Base-by-base conservation (phyloP, 2,888 invertebrate genomes). In the Xanthorhoe designata region DNA sequence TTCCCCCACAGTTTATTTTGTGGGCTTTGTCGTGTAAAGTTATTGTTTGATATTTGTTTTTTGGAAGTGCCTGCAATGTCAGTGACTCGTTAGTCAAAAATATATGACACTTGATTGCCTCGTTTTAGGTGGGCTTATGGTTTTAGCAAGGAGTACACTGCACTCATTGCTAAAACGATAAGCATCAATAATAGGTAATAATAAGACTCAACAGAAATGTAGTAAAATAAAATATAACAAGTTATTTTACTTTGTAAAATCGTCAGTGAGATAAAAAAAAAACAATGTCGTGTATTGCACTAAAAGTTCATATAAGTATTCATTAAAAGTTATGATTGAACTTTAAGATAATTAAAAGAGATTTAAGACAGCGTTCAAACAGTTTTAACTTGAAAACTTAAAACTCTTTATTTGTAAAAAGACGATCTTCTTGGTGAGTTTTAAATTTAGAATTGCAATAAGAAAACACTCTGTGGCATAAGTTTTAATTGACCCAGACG, bases 401-500 rank as follows among this genome's bases (percentile, higher is more conserved):
- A 42, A 42, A 42, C 38, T 42, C 38, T 42, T 42, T 42, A 42
- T 42, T 42, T 42, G 38, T 42, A 42, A 42, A 42, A 13, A 13
- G 13, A 42, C 38, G 38, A 42, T 13, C 38, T 13, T 2, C 13
- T 47, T 17, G 47, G 47, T 15, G 15, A 15, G 15, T 15, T 58
- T 35, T 18, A 45, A 19, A 56, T 13, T 50, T 10, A 49, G 15
- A 18, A 35, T 50, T 19, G 19, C 18, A 50, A 19, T 17, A 32
- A 18, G 57, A 83, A 86, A 88, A 89, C 88, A 89, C 84, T 84
- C 80, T 76, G 79, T 74, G 78, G 71, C 72, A 76, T 81, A 88
- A 90, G 86, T 91, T 91, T 90, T 89, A 90, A 90, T 90, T 91
- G 87, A 80, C 81, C 75, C 68, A 73, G 73, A 73, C 73, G 17